Evolutionary conservation across 2,888 invertebrate genomes (phyloP).

Genomic region (Argynnis bischoffii): DNA sequence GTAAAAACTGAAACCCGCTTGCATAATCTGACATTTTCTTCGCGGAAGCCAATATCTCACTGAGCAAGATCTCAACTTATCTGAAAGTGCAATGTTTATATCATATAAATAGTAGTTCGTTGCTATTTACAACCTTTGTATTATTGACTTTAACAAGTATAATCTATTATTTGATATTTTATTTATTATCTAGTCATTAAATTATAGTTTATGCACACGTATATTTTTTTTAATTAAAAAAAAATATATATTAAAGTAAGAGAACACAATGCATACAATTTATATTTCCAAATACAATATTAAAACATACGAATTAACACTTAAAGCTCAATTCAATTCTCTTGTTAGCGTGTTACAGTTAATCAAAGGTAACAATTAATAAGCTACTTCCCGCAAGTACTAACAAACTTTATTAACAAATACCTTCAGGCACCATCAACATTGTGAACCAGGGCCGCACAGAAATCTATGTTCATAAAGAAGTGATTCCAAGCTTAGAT

Average conservation of each 20-base stretch:
- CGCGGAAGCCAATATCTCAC: conserved; percentile 21
- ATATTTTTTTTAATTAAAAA: not conserved
- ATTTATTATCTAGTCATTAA: too few relatives aligned
- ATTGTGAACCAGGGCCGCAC: conserved; percentile 19
- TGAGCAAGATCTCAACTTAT: conserved; percentile 1
- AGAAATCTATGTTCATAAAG: conserved; percentile 28
- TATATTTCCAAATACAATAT: not conserved
- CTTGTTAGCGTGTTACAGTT: too few relatives aligned
- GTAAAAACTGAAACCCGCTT: conserved; percentile 24
- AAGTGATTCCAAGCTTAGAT: conserved; percentile 54
- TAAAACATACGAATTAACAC: not conserved
- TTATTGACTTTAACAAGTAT: not conserved
- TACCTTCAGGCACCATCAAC: conserved; percentile 17
- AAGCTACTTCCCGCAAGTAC: not conserved
- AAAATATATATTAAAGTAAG: too few relatives aligned
- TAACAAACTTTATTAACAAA: conserved; percentile 25
- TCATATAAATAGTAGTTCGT: not conserved
- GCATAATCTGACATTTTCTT: conserved; percentile 18
- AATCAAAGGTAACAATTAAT: not conserved
- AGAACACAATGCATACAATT: not conserved
- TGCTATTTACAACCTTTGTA: not conserved
- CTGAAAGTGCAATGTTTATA: not conserved
- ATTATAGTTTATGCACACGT: too few relatives aligned
- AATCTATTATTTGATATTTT: too few relatives aligned
- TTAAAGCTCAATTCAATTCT: too few relatives aligned